These are phyloP conservation scores for Typhlichthys subterraneus DNA, from an alignment of 2,797 vertebrate genomes.

Conservation along the genomic window DNA sequence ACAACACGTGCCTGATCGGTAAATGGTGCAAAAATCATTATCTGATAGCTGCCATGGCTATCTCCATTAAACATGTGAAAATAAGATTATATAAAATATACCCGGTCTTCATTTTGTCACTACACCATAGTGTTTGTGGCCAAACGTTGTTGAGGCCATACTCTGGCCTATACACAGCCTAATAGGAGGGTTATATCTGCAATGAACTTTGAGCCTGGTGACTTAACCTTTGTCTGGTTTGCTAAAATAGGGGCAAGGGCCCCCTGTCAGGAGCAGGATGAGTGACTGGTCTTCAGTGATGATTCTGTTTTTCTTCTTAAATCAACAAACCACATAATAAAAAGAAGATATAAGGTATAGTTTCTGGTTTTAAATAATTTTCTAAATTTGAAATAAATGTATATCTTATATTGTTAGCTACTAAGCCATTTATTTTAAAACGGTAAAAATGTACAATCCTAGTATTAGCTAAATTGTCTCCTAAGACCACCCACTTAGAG, in stretches of 20 bases:
- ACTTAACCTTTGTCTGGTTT: constrained; percentile 88
- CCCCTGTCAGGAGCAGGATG: constrained; percentile 84
- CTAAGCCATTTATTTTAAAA: constrained; percentile 29
- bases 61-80: too few species aligned
- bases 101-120: background rate
- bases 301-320: constrained; percentile 3
- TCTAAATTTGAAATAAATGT: background rate
- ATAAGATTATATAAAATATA: too few species aligned
- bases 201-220: constrained; percentile 84
- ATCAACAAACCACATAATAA: constrained; percentile 38
- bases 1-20: too few species aligned
- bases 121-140: background rate
- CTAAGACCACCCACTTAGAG: constrained; percentile 66
- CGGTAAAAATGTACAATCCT: constrained; percentile 46
- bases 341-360: constrained; percentile 44
- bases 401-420: background rate
- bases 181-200: constrained; percentile 65
- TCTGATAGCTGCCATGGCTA: too few species aligned
- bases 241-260: constrained; percentile 86
- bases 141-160: constrained; percentile 61
- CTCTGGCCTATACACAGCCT: constrained; percentile 54
- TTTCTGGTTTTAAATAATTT: constrained; percentile 36
- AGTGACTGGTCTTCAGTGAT: constrained; percentile 29
- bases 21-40: too few species aligned
- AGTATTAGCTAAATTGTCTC: constrained; percentile 63